Base-by-base conservation (phyloP, 2,797 vertebrate genomes). In the Calcarius lapponicus region DNA sequence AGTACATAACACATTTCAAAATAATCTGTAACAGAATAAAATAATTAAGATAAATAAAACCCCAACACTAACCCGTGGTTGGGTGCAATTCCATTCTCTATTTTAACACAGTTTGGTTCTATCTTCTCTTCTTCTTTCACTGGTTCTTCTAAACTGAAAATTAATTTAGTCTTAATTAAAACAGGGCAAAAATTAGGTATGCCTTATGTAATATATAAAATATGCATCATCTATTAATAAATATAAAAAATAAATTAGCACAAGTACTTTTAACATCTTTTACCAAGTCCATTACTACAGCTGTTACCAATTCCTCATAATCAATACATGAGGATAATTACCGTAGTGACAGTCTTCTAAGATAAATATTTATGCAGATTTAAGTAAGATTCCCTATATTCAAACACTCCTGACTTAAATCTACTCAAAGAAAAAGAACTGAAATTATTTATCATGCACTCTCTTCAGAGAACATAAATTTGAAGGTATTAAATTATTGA, bases 31-130 rank as follows among this genome's bases (percentile, higher is more conserved):
- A 48, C 9, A 65, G 5, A 83, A 28, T 31, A 88, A 85, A 87
- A 48, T 12, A 57, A 71, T 29, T 28, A 86, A 40, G 22, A 54
- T 2, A 14, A 73, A 72, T 28, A 34, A 80, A 94, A 87, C 17
- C 8, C 0, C 1, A 20, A 17, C 32, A 84, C 97, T 97, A 95
- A 99, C 99, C 99, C 99, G 31, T 99, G 98, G 73, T 38, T 98
- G 14, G 99, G 98, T 57, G 99, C 99, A 61, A 99, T 96, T 93
- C 98, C 98, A 36, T 92, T 98, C 72, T 99, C 99, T 96, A 99
- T 97, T 90, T 99, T 98, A 42, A 99, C 96, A 95, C 98, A 95
- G 48, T 79, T 97, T 74, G 97, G 95, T 36, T 98, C 98, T 88
- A 87, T 97, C 66, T 98, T 98, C 85, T 97, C 98, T 94, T 98